Conservation (phyloP, 2,113 vertebrate species). For the Epinephelus fuscoguttatus region DNA sequence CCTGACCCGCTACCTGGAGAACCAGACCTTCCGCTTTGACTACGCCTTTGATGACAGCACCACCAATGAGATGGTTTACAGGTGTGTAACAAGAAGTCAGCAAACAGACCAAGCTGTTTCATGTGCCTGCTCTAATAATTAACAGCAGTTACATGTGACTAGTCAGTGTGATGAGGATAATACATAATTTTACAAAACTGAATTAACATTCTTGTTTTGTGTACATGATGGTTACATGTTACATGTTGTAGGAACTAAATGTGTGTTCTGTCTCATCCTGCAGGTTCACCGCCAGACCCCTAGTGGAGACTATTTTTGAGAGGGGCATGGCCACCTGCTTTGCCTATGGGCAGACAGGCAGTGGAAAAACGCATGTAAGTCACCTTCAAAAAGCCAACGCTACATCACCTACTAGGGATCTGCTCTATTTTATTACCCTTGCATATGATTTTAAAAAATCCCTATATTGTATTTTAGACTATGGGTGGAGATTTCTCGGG, state of each 20-base stretch:
- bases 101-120: neutral
- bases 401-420: neutral
- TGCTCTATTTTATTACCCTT: neutral
- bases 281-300: slow-evolving; percentile 97
- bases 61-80: slow-evolving; percentile 99
- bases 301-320: slow-evolving; percentile 99
- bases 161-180: neutral
- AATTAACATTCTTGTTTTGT: slow-evolving; percentile 4
- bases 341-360: slow-evolving; percentile 98
- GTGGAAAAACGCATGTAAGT: slow-evolving; percentile 98
- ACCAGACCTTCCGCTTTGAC: slow-evolving; percentile 99
- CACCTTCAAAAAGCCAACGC: neutral
- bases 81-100: slow-evolving; percentile 72
- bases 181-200: neutral
- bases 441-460: neutral
- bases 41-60: slow-evolving; percentile 97
- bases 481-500: slow-evolving; percentile 99
- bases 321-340: slow-evolving; percentile 99
- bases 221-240: neutral
- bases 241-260: neutral
- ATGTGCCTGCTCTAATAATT: neutral
- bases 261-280: slow-evolving; percentile 24
- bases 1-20: slow-evolving; percentile 97
- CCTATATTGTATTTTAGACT: slow-evolving; percentile 84
- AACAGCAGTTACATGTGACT: neutral